Conservation (phyloP, 2,888 invertebrate genomes). For the Lysandra bellargus region DNA sequence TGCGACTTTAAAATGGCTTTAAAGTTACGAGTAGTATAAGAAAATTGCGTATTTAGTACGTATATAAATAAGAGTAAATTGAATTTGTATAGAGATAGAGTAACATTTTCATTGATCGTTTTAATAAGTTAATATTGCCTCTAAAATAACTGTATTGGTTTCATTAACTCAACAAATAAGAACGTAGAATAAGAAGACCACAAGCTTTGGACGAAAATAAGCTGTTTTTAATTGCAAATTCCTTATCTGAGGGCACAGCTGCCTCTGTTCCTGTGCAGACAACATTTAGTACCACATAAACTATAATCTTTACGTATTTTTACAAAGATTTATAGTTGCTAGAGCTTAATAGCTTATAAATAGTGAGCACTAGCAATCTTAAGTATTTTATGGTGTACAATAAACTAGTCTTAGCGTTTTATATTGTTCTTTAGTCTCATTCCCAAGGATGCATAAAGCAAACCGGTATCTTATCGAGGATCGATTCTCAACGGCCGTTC, state of each 20-base stretch:
- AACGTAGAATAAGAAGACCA: no score
- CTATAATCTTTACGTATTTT: not conserved
- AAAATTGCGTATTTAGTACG: not conserved
- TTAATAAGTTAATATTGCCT: no score
- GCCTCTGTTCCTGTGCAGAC: no score
- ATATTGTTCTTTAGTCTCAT: not conserved
- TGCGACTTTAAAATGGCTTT: not conserved
- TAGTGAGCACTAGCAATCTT: not conserved
- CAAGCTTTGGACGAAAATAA: no score
- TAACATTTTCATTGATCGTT: no score
- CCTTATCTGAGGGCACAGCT: no score
- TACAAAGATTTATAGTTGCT: not conserved
- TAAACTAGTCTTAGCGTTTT: not conserved
- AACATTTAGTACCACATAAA: no score
- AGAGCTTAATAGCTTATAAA: not conserved
- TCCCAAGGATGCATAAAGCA: conserved; percentile 18
- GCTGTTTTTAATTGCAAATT: no score
- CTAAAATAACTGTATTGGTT: no score
- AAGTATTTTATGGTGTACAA: not conserved
- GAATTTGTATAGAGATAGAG: no score
- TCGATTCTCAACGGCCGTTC: not conserved
- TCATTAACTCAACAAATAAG: no score
- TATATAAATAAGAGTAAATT: no score
- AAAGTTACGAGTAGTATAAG: not conserved
- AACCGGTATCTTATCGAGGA: conserved; percentile 7